Evolutionary conservation across 2,888 invertebrate genomes (phyloP), one percentile per base, ranked within the genome.

Genomic region (Argyra leucocephala): DNA sequence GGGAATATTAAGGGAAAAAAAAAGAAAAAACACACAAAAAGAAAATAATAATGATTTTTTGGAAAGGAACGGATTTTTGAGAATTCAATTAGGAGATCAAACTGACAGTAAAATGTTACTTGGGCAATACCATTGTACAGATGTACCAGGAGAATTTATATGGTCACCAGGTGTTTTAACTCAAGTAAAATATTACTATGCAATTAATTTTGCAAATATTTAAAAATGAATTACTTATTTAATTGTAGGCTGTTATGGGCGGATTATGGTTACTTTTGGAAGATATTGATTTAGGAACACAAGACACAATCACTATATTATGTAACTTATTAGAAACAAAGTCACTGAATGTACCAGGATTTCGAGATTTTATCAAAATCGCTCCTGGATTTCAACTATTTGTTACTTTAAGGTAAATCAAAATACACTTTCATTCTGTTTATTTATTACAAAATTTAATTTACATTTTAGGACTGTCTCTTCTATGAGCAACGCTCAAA

Each of bases 111-210:
- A 96, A 80, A 93, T 94, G 85, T 80, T 99, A 64, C 81, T 99
- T 10, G 99, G 99, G 0, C 80, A 80, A 69, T 80, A 80, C 70
- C 75, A 91, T 70, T 98, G 97, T 75, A 96, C 98, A 0, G 96
- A 97, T 76, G 85, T 96, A 63, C 97, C 97, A 0, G 99, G 99
- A 18, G 95, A 99, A 80, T 99, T 99, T 82, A 81, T 94, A 22
- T 99, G 98, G 98, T 86, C 91, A 71, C 90, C 96, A 2, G 97
- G 97, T n/a, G 89, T 94, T 63, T 80, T 98, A 65, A 94, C 96
- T 4, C 91, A 86, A 83, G 89, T 85, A 72, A 70, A 9, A 36
- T 12, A 65, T 24, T 62, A n/a, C n/a, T n/a, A n/a, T n/a, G n/a
- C n/a, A n/a, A n/a, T 23, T 15, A 18, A 59, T 24, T 63, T 36